These are phyloP conservation scores for Montipora foliosa DNA, from an alignment of 64 coral and sea anemone species.

Conservation along the genomic window DNA sequence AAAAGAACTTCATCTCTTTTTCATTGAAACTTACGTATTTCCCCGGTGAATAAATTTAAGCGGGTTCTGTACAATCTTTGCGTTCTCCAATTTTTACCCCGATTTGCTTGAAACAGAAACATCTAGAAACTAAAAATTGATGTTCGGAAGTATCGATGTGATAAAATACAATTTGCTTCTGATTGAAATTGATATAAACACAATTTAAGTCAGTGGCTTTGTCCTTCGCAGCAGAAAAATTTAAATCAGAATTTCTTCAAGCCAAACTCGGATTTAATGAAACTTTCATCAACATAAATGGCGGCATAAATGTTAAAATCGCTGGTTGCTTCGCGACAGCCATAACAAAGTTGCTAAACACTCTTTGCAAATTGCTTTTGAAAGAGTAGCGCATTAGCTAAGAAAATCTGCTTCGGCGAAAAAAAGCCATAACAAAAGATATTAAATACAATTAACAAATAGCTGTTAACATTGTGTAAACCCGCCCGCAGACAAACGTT, in stretches of 20 bases:
- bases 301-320: not conserved
- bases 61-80: not conserved
- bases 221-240: not conserved
- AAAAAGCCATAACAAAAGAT: too few relatives aligned
- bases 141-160: not conserved
- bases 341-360: not conserved
- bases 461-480: too few relatives aligned
- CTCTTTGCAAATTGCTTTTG: not conserved
- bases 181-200: not conserved
- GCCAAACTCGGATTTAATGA: not conserved
- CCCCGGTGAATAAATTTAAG: conserved; percentile 17
- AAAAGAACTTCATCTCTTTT: not conserved
- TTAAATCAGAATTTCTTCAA: not conserved
- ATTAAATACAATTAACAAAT: too few relatives aligned
- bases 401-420: not conserved
- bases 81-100: not conserved
- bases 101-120: not conserved
- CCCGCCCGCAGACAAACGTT: too few relatives aligned
- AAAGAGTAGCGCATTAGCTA: not conserved
- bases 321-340: conserved; percentile 29
- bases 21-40: not conserved
- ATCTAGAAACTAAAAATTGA: not conserved
- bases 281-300: not conserved
- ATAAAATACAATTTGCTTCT: not conserved
- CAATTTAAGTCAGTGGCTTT: not conserved